Conservation (phyloP, 1,140 invertebrate species). For the Tetraneura akinire region DNA sequence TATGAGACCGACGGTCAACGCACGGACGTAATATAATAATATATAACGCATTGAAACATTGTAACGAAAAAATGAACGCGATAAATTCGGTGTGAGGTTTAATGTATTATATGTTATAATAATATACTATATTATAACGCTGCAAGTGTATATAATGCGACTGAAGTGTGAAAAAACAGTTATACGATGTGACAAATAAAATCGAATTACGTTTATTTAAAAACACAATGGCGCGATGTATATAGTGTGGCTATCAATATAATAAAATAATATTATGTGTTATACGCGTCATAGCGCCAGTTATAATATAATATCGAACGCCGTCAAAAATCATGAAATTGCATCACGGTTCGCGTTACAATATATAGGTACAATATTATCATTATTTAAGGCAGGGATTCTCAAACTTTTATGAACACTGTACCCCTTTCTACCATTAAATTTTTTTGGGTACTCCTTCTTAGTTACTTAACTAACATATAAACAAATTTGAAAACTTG, state of each 20-base stretch:
- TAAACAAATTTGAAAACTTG: too few relatives aligned
- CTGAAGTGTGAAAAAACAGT: neutral
- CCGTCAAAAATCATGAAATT: neutral
- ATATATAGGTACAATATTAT: too few relatives aligned
- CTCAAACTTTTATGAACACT: too few relatives aligned
- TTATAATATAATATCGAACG: neutral
- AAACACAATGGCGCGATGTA: neutral
- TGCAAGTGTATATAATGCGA: neutral
- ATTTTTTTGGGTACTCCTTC: too few relatives aligned
- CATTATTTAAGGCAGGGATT: too few relatives aligned
- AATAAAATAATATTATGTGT: too few relatives aligned
- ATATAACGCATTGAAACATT: neutral
- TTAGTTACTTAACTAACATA: too few relatives aligned
- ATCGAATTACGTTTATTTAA: neutral
- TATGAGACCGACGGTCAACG: neutral
- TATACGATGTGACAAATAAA: slow-evolving; percentile 12
- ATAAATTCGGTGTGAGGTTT: neutral
- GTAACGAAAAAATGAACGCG: neutral
- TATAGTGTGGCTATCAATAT: neutral
- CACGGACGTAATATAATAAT: too few relatives aligned
- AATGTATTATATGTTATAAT: too few relatives aligned
- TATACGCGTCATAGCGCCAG: neutral
- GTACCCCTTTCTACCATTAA: too few relatives aligned
- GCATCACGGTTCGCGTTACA: neutral
- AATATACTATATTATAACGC: too few relatives aligned